Evolutionary conservation across 1,140 invertebrate species (phyloP).

Genomic region (Diploscapter pachys): DNA sequence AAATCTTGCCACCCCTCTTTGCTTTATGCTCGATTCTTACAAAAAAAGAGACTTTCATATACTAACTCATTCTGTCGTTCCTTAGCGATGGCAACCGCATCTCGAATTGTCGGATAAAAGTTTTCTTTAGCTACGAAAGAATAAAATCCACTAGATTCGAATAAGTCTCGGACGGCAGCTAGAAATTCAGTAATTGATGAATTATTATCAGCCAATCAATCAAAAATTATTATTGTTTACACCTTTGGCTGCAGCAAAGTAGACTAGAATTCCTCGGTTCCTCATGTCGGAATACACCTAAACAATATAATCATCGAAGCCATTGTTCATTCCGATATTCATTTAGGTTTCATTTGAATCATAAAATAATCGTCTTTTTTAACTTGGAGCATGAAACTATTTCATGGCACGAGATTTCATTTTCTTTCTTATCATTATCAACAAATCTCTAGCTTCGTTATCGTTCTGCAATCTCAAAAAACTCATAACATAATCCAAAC

Average conservation of each 20-base stretch:
- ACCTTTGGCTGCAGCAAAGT: constrained; percentile 57
- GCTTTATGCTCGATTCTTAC: too few species aligned
- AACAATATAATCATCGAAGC: constrained; percentile 11
- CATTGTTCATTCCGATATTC: neutral
- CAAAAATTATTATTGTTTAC: constrained; percentile 13
- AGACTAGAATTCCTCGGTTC: constrained; percentile 42
- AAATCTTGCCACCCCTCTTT: too few species aligned
- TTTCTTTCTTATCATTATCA: too few species aligned
- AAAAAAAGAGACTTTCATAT: neutral
- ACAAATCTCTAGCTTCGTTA: too few species aligned
- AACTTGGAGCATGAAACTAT: too few species aligned
- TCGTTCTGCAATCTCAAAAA: too few species aligned
- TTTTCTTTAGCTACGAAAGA: constrained; percentile 48
- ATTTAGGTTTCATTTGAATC: too few species aligned
- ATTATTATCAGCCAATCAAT: neutral
- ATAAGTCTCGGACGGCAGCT: constrained; percentile 54
- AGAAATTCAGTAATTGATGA: constrained; percentile 5
- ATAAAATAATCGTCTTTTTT: too few species aligned
- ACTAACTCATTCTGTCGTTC: constrained; percentile 33
- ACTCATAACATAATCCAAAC: too few species aligned
- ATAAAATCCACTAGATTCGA: constrained; percentile 50
- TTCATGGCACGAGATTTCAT: too few species aligned
- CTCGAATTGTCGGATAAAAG: constrained; percentile 58
- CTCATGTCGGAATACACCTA: constrained; percentile 44
- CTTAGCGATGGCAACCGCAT: constrained; percentile 47